phyloP scores from a whole-genome alignment of 2,797 vertebrate genomes.

The Novumbra hubbsi region DNA sequence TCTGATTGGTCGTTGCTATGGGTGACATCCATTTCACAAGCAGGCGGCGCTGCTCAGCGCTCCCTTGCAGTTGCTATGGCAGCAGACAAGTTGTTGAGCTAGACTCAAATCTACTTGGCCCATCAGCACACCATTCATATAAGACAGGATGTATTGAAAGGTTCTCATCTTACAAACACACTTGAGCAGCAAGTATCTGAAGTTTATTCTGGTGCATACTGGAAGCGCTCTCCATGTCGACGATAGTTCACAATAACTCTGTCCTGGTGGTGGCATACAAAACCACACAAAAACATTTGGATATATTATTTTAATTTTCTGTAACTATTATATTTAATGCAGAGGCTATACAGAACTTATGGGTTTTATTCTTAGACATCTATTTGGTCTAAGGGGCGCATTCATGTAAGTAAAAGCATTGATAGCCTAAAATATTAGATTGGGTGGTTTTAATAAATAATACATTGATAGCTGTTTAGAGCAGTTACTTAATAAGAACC shows the following conservation, averaged over 20 bases:
- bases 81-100: slow-evolving; percentile 77
- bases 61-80: slow-evolving; percentile 83
- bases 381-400: background rate
- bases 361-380: background rate
- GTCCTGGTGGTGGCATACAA: background rate
- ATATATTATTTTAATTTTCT: background rate
- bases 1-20: slow-evolving; percentile 81
- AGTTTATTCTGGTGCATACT: background rate
- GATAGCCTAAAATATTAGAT: background rate
- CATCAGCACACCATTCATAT: background rate
- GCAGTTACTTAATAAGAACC: background rate
- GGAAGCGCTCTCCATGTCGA: background rate
- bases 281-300: background rate
- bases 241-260: slow-evolving; percentile 1
- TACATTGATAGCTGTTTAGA: background rate
- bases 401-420: background rate
- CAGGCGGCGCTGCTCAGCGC: slow-evolving; percentile 72
- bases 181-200: background rate
- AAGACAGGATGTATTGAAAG: background rate
- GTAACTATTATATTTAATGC: background rate
- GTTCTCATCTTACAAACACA: background rate
- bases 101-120: slow-evolving; percentile 58
- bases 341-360: background rate
- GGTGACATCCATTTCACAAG: slow-evolving; percentile 77
- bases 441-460: background rate